phyloP scores from a whole-genome alignment of 2,888 invertebrate species.

The Piscicola geometra region DNA sequence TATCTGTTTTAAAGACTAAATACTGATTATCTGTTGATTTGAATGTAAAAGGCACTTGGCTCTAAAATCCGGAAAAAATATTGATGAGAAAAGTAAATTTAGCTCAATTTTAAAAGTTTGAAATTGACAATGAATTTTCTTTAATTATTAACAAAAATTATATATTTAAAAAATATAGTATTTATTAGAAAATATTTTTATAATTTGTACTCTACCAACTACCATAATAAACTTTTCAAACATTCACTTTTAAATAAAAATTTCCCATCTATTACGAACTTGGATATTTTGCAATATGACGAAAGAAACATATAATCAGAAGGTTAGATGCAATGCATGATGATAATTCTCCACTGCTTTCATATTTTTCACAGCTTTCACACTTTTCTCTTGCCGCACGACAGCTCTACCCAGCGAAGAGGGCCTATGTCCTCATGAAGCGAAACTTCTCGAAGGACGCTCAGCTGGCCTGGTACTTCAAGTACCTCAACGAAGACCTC shows the following conservation, averaged over 20 bases:
- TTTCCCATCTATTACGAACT: background rate
- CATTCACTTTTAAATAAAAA: background rate
- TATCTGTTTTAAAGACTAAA: too few relatives aligned
- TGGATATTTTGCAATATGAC: too few relatives aligned
- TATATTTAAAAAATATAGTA: too few relatives aligned
- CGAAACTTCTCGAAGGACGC: conserved; percentile 69
- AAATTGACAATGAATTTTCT: background rate
- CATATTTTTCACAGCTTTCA: background rate
- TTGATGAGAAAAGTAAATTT: background rate
- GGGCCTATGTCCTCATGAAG: conserved; percentile 67
- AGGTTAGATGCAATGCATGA: background rate
- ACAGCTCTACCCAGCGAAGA: conserved; percentile 52
- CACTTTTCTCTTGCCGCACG: background rate
- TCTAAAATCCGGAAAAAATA: conserved; percentile 3
- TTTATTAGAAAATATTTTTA: too few relatives aligned
- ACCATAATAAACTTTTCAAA: too few relatives aligned
- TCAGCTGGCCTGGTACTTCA: conserved; percentile 70
- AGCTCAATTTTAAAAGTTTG: background rate
- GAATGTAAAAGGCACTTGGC: background rate
- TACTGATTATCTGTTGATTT: too few relatives aligned
- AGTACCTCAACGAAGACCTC: conserved; percentile 64
- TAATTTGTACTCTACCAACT: too few relatives aligned
- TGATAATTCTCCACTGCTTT: background rate
- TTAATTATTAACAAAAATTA: background rate
- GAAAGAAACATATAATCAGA: too few relatives aligned